Evolutionary conservation across 1,140 invertebrate species (phyloP).

Genomic region (Zelostemma sp.): DNA sequence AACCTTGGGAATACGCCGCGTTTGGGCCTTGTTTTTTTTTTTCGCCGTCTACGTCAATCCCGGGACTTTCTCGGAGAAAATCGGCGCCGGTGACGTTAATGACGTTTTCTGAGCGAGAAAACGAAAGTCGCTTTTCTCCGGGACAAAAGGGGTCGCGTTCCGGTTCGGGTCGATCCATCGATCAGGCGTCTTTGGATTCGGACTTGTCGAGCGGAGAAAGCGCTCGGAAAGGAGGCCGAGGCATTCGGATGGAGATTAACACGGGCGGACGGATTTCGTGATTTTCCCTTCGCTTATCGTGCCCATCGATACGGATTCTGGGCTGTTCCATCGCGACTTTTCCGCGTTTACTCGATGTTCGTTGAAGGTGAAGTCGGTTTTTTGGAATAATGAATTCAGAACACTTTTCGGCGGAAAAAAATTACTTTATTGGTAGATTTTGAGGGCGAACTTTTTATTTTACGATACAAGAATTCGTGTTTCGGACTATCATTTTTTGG

Average conservation of each 20-base stretch:
- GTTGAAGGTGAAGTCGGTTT: too few species aligned
- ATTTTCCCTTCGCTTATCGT: slow-evolving; percentile 54
- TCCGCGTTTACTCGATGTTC: too few species aligned
- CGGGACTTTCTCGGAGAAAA: slow-evolving; percentile 1
- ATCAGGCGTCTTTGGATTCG: slow-evolving; percentile 54
- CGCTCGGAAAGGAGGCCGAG: slow-evolving; percentile 52
- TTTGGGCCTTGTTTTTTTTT: not conserved
- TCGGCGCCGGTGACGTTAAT: not conserved
- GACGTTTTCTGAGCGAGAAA: slow-evolving; percentile 40
- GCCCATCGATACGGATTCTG: slow-evolving; percentile 23
- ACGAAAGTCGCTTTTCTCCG: slow-evolving; percentile 57
- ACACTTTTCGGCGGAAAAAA: too few species aligned
- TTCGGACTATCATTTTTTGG: too few species aligned
- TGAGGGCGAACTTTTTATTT: too few species aligned
- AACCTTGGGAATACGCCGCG: too few species aligned
- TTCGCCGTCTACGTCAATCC: not conserved
- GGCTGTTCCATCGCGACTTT: not conserved
- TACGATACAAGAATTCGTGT: too few species aligned
- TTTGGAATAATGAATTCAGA: too few species aligned
- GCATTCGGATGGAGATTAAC: slow-evolving; percentile 55
- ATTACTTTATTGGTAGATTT: too few species aligned
- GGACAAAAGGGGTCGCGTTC: slow-evolving; percentile 36
- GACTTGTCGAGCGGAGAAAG: slow-evolving; percentile 56
- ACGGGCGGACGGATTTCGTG: slow-evolving; percentile 23
- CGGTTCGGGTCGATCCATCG: slow-evolving; percentile 37